These are phyloP conservation scores for Drosophila prostipennis DNA, from an alignment of 2,888 invertebrate species.

Conservation along the genomic window DNA sequence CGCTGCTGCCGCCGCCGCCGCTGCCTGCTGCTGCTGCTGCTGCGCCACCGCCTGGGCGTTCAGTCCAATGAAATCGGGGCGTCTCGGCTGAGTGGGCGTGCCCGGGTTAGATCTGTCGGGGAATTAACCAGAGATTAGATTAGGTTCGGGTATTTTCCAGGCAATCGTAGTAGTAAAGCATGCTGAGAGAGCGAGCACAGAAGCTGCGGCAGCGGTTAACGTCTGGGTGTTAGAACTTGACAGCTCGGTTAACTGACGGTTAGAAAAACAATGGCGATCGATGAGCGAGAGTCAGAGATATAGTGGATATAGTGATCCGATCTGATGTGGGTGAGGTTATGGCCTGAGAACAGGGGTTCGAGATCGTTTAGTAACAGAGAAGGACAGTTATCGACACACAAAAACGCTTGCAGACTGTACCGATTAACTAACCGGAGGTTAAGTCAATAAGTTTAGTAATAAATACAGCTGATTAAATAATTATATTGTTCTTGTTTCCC, in stretches of 20 bases:
- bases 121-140: background rate
- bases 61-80: conserved; percentile 94
- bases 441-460: background rate
- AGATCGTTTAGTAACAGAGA: conserved; percentile 1
- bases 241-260: conserved; percentile 26
- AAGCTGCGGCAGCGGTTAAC: conserved; percentile 18
- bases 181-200: conserved; percentile 15
- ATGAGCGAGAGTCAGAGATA: conserved; percentile 11
- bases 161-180: conserved; percentile 2
- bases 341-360: conserved; percentile 7
- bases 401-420: background rate
- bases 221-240: conserved; percentile 16
- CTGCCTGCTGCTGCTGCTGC: conserved; percentile 74
- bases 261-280: conserved; percentile 18
- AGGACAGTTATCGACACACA: background rate
- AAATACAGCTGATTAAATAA: too few species aligned
- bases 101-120: conserved; percentile 93
- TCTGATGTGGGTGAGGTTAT: conserved; percentile 1
- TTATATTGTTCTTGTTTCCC: background rate
- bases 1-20: conserved; percentile 69
- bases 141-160: background rate
- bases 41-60: conserved; percentile 81
- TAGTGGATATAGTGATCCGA: background rate
- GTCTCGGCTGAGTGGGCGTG: conserved; percentile 94
- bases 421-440: conserved; percentile 1